Evolutionary conservation across 64 coral and sea anemone species (phyloP), one percentile per base, ranked within the genome.

Genomic region (Hydrozoanthus tunicans): DNA sequence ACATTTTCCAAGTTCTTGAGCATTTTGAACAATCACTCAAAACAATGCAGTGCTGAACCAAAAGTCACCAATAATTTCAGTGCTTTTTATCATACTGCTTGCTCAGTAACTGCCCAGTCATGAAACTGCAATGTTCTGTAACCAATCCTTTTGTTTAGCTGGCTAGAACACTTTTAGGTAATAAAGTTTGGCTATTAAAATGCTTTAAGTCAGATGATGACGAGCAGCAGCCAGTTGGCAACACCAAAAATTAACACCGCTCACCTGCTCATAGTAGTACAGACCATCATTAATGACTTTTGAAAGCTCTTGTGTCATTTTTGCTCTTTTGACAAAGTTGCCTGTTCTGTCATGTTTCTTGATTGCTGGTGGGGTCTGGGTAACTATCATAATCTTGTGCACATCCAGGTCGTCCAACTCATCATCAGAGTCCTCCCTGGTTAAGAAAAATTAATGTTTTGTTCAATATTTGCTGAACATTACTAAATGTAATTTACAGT

Each of bases 381-480:
- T 99, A 13, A 99, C 92, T 26, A 99, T 99, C 96, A 99, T 99
- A 53, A 99, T 99, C 32, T 99, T 99, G 66, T 93, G 94, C 27
- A 99, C 89, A 77, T 99, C 96, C 68, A 92, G 80, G 65, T 99
- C 96, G 85, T 99, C 94, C 6, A 99, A 80, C 60, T 99, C 96
- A 94, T 99, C 96, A 72, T 99, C 96, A 60, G 96, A 99, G 58
- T 99, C 96, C 86, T 95, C 94, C 96, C 96, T 99, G 23, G 32
- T 43, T 9, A 69, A 69, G 73, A 20, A 64, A 77, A 20, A 32
- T 57, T 57, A 6, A 26, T 64, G 61, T 58, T 20, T 43, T 15
- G 26, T 71, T 71, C 15, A 25, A 20, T 69, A 4, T n/a, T n/a
- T 4, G 15, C 5, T 17, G 66, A 69, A 69, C 6, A 69, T 69